Conservation (phyloP, 2,888 invertebrate species). For the Colletes collaris region DNA sequence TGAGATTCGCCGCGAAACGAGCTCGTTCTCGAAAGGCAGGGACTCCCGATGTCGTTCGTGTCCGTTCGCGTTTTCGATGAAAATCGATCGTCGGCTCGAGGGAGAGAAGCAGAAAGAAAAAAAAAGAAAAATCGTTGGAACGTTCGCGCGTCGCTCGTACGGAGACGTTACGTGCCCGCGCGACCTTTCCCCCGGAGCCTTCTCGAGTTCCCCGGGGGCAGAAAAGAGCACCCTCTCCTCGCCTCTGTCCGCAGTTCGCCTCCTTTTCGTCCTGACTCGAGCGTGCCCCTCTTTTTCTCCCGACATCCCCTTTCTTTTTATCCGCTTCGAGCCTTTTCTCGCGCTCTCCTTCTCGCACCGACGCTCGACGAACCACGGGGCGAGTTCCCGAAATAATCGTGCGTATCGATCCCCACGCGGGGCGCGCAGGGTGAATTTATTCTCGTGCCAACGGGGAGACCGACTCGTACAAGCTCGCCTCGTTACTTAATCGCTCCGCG, state of each 20-base stretch:
- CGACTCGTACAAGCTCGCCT: conserved; percentile 56
- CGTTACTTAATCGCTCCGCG: conserved; percentile 70
- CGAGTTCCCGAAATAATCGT: conserved; percentile 77
- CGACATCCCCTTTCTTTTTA: conserved; percentile 8
- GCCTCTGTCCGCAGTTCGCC: background rate
- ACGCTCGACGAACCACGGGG: conserved; percentile 66
- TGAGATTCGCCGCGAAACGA: conserved; percentile 62
- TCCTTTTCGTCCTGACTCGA: conserved; percentile 20
- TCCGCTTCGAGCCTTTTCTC: conserved; percentile 1
- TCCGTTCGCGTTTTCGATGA: conserved; percentile 64
- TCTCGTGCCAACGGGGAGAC: conserved; percentile 68
- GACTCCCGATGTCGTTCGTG: conserved; percentile 31
- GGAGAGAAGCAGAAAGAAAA: too few relatives aligned
- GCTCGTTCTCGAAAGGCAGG: conserved; percentile 60
- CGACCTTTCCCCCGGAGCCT: conserved; percentile 66
- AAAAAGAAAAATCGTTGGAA: conserved; percentile 20
- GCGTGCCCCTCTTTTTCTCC: background rate
- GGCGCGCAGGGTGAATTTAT: conserved; percentile 72
- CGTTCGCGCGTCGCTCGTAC: conserved; percentile 37
- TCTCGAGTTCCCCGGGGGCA: conserved; percentile 64
- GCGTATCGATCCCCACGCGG: conserved; percentile 74
- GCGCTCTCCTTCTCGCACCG: conserved; percentile 43
- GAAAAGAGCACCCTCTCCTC: conserved; percentile 59
- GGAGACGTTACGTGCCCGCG: conserved; percentile 67
- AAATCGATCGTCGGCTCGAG: conserved; percentile 64